A percentile compares a stretch with the other conserved stretches of the same genome.
phyloP scores from a whole-genome alignment of 1,140 invertebrate genomes.

The Drosophila littoralis region DNA sequence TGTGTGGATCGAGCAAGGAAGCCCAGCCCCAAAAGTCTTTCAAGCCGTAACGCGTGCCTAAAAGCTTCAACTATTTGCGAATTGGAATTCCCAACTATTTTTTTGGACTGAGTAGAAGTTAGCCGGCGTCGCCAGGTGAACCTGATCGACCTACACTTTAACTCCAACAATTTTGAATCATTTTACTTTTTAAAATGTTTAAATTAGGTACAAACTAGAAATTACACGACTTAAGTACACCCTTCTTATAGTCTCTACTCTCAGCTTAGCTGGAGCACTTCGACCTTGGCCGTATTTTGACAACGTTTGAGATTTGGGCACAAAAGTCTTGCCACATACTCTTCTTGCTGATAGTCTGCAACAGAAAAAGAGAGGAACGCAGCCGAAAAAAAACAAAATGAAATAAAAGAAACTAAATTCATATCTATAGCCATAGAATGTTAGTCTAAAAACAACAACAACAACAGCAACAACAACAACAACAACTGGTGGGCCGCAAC shows the following conservation, averaged over 20 bases:
- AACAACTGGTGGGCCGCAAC: constrained; percentile 58
- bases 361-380: background rate
- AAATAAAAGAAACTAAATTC: constrained; percentile 33
- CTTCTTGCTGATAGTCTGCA: background rate
- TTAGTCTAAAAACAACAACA: constrained; percentile 34
- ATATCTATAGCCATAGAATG: constrained; percentile 48
- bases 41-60: background rate
- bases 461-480: constrained; percentile 43
- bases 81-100: background rate
- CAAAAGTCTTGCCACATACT: too few relatives aligned
- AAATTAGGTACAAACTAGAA: background rate
- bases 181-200: background rate
- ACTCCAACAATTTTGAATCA: background rate
- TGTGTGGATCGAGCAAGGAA: constrained; percentile 5
- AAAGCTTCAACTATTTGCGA: background rate
- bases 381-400: constrained; percentile 4
- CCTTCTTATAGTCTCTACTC: too few relatives aligned
- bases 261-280: too few relatives aligned
- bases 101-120: background rate
- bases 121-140: too few relatives aligned
- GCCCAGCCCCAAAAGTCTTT: constrained; percentile 6
- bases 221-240: background rate
- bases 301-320: background rate
- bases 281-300: background rate
- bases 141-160: too few relatives aligned